These are phyloP conservation scores for Macrotus californicus DNA, from an alignment of 2,113 vertebrate genomes.

Conservation along the genomic window DNA sequence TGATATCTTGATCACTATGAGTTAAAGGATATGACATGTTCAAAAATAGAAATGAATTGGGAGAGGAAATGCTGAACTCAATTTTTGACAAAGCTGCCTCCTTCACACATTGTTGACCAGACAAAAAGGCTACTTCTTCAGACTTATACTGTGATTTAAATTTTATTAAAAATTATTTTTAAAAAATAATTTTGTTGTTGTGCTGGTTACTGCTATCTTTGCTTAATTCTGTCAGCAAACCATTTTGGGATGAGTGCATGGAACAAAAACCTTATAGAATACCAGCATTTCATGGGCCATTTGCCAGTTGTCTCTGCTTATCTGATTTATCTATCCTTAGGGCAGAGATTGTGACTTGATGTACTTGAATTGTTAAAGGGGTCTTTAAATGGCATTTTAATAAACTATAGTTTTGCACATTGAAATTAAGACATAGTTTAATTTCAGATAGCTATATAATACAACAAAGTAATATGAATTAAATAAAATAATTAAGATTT, in stretches of 20 bases:
- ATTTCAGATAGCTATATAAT: background rate
- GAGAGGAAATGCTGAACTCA: background rate
- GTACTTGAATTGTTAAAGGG: background rate
- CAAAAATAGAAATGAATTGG: background rate
- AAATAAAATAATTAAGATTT: background rate
- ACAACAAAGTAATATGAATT: background rate
- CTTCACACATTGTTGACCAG: background rate
- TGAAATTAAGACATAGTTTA: constrained; percentile 9
- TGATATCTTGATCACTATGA: background rate
- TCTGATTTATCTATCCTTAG: background rate
- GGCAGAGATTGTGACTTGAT: background rate
- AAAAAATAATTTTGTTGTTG: background rate
- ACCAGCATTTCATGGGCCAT: background rate
- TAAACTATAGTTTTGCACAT: background rate
- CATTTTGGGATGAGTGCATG: background rate
- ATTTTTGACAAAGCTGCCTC: background rate
- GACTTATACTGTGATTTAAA: background rate
- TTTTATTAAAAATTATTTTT: background rate
- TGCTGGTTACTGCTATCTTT: background rate
- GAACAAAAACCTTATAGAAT: background rate
- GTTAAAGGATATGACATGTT: background rate
- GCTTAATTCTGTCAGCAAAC: constrained; percentile 1
- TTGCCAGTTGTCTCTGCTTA: background rate
- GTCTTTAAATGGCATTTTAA: constrained; percentile 17
- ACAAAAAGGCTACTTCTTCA: background rate